Evolutionary conservation across 30 jellyfish, hydroid and myxozoan genomes (phyloP).

Genomic region (Turritopsis dohrnii): DNA sequence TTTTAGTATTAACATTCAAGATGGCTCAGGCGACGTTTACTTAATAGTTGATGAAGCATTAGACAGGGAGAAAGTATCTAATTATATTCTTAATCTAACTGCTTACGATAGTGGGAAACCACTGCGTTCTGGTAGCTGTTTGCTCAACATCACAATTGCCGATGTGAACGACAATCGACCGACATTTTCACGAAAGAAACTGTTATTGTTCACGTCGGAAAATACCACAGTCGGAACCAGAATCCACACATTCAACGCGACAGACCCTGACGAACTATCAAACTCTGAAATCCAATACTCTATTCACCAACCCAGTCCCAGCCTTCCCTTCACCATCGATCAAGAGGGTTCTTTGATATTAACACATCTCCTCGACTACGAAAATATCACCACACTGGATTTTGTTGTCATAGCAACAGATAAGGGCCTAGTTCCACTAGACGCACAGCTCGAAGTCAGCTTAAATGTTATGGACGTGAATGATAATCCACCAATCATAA

Average conservation of each 20-base stretch:
- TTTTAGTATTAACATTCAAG: background rate
- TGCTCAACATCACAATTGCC: slow-evolving; percentile 35
- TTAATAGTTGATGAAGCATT: slow-evolving; percentile 34
- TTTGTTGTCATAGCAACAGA: slow-evolving; percentile 56
- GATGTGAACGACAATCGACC: slow-evolving; percentile 83
- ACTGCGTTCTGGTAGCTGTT: slow-evolving; percentile 35
- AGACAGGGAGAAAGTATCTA: slow-evolving; percentile 51
- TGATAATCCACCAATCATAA: slow-evolving; percentile 15
- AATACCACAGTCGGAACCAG: slow-evolving; percentile 70
- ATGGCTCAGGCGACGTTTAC: background rate
- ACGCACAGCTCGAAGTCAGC: slow-evolving; percentile 42
- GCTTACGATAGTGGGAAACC: slow-evolving; percentile 69
- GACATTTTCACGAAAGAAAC: slow-evolving; percentile 33
- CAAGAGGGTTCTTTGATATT: slow-evolving; percentile 11
- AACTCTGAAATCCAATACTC: slow-evolving; percentile 54
- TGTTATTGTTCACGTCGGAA: slow-evolving; percentile 42
- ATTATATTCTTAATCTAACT: slow-evolving; percentile 44
- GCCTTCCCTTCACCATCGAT: background rate
- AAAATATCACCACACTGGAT: background rate
- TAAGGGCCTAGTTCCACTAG: slow-evolving; percentile 41
- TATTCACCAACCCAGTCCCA: background rate
- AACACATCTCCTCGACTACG: slow-evolving; percentile 2
- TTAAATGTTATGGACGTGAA: slow-evolving; percentile 38
- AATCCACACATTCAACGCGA: slow-evolving; percentile 39
- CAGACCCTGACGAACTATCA: slow-evolving; percentile 57